Percentiles rank a stretch among this genome's conserved stretches.
Evolutionary conservation across 2,113 vertebrate species (phyloP).

Genomic region (Pollachius pollachius): DNA sequence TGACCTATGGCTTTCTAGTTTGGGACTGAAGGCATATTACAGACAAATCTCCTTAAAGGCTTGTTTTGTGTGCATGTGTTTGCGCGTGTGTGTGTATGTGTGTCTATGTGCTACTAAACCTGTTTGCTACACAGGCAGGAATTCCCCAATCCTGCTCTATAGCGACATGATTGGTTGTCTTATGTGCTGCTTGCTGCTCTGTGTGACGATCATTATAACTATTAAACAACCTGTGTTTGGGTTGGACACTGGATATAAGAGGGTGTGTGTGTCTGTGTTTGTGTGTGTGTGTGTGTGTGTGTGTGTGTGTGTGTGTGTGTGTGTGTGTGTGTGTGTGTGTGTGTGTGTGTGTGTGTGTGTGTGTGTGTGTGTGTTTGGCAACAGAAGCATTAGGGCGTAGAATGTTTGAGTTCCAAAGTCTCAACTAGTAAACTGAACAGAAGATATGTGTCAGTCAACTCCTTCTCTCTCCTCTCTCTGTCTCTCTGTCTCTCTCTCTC

Average conservation of each 20-base stretch:
- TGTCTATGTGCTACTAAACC: slow-evolving; percentile 37
- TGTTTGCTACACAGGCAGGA: slow-evolving; percentile 28
- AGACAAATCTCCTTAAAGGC: slow-evolving; percentile 70
- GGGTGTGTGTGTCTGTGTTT: too few species aligned
- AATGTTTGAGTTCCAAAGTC: slow-evolving; percentile 15
- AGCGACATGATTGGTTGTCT: slow-evolving; percentile 9
- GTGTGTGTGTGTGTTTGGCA: neutral
- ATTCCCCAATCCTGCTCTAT: slow-evolving; percentile 11
- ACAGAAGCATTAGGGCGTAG: neutral
- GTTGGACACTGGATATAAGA: too few species aligned
- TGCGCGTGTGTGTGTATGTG: slow-evolving; percentile 15
- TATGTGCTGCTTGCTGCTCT: neutral
- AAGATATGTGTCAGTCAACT: slow-evolving; percentile 16
- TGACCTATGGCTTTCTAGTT: slow-evolving; percentile 57
- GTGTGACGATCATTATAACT: neutral
- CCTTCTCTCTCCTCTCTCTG: neutral
- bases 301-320: slow-evolving; percentile 1
- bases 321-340: neutral
- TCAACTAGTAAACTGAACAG: slow-evolving; percentile 5
- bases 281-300: neutral
- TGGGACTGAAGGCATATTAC: slow-evolving; percentile 64
- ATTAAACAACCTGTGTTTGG: too few species aligned
- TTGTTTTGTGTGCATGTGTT: slow-evolving; percentile 36
- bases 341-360: neutral
- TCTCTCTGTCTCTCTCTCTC: neutral